Conservation (phyloP, 2,113 vertebrate species). For the Anhinga anhinga region DNA sequence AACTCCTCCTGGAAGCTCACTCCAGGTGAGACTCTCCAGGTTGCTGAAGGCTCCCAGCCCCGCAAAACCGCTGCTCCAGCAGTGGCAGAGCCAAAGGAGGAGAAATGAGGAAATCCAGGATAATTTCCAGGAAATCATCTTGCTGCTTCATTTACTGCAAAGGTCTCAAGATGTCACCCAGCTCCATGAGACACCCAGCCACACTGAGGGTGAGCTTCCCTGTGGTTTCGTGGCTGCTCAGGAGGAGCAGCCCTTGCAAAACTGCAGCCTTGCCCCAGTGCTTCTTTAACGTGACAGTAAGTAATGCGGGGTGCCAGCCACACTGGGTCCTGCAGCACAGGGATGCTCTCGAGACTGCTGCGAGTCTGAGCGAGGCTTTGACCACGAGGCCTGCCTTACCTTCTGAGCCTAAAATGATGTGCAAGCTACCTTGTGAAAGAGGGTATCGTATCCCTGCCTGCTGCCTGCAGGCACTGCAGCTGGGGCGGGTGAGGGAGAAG, state of each 20-base stretch:
- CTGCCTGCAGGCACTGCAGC: not conserved
- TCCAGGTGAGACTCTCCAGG: accelerated
- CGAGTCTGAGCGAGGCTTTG: not conserved
- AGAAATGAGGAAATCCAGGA: not conserved
- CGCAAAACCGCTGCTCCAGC: accelerated
- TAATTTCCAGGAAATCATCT: not conserved
- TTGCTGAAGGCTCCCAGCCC: not conserved
- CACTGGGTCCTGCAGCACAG: not conserved
- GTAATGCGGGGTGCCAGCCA: accelerated
- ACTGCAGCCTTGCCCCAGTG: not conserved
- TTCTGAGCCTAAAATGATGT: not conserved
- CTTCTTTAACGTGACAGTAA: not conserved
- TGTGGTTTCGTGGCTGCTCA: not conserved
- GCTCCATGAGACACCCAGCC: not conserved
- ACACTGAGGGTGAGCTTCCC: not conserved
- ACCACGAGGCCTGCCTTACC: not conserved
- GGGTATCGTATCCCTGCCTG: not conserved
- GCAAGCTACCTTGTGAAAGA: not conserved
- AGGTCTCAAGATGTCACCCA: not conserved
- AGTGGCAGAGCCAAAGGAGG: not conserved
- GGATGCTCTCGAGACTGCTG: not conserved
- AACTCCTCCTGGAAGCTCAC: not conserved
- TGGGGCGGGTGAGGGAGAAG: not conserved
- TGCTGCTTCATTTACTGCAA: not conserved
- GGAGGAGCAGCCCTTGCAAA: not conserved